phyloP scores from a whole-genome alignment of 2,797 vertebrate genomes.

The Peromyscus eremicus region DNA sequence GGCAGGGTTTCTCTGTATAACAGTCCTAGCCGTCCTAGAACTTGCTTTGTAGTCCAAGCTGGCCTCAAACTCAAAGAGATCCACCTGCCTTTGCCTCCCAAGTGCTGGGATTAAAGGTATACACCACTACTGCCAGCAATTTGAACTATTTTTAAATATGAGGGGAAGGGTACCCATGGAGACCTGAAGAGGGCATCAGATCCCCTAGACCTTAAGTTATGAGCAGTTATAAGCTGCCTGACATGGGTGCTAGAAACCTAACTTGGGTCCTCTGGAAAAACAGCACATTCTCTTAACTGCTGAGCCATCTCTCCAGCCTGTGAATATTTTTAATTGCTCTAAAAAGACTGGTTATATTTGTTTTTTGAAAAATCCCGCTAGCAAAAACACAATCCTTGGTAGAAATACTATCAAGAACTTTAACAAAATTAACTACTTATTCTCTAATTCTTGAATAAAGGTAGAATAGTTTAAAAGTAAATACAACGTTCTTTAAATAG shows the following conservation, averaged over 20 bases:
- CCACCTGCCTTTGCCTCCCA: no score
- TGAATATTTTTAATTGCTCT: conserved; percentile 1
- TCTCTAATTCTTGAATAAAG: conserved; percentile 74
- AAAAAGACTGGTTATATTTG: background rate
- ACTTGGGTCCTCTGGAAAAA: background rate
- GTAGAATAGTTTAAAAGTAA: conserved; percentile 58
- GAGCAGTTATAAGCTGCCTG: background rate
- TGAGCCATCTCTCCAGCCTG: background rate
- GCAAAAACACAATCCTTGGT: conserved; percentile 58
- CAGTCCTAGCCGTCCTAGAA: no score
- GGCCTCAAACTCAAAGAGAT: no score
- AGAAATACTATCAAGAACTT: conserved; percentile 44
- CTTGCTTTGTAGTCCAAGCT: no score
- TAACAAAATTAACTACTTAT: conserved; percentile 67
- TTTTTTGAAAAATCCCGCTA: conserved; percentile 59
- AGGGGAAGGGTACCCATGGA: background rate
- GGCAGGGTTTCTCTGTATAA: no score
- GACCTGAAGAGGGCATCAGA: background rate
- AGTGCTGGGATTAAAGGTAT: no score
- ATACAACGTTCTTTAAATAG: conserved; percentile 89
- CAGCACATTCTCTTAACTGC: background rate
- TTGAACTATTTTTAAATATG: background rate
- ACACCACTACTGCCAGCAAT: background rate
- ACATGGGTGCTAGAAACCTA: background rate
- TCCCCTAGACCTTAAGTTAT: background rate